Conservation (phyloP, 2,797 vertebrate species). For the Poecilia gillii region DNA sequence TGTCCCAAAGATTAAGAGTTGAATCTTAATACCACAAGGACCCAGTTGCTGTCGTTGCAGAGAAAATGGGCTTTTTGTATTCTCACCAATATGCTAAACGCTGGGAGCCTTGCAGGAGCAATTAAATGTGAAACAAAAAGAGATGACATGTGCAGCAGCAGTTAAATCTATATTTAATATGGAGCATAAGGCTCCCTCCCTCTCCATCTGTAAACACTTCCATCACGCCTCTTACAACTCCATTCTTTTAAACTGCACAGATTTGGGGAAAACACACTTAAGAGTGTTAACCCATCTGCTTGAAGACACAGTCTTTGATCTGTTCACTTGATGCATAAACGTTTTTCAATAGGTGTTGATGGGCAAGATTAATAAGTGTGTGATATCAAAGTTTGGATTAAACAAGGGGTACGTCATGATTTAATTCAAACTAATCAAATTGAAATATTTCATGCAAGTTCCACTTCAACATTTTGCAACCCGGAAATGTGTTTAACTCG, state of each 20-base stretch:
- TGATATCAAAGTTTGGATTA: not conserved
- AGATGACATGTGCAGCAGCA: slow-evolving; percentile 44
- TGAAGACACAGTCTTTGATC: not conserved
- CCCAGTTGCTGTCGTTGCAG: slow-evolving; percentile 1
- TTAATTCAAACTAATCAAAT: not conserved
- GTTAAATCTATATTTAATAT: slow-evolving; percentile 69
- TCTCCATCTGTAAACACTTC: slow-evolving; percentile 43
- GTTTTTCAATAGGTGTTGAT: not conserved
- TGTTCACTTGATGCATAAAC: not conserved
- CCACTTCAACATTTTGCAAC: not conserved
- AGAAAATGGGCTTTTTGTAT: slow-evolving; percentile 31
- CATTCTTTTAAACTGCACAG: not conserved
- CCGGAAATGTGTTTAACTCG: not conserved
- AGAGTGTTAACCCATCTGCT: not conserved
- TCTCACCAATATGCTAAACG: slow-evolving; percentile 15
- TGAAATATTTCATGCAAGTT: not conserved
- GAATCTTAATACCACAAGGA: slow-evolving; percentile 49
- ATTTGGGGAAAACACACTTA: not conserved
- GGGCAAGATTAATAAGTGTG: not conserved
- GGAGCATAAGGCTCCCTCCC: slow-evolving; percentile 49
- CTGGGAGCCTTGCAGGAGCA: slow-evolving; percentile 4
- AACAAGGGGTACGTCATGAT: not conserved
- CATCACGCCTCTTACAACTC: slow-evolving; percentile 25
- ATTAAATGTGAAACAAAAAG: slow-evolving; percentile 27
- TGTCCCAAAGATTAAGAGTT: slow-evolving; percentile 31